Base-by-base conservation (phyloP, 2,113 vertebrate genomes). In the Hirundichthys speculiger region DNA sequence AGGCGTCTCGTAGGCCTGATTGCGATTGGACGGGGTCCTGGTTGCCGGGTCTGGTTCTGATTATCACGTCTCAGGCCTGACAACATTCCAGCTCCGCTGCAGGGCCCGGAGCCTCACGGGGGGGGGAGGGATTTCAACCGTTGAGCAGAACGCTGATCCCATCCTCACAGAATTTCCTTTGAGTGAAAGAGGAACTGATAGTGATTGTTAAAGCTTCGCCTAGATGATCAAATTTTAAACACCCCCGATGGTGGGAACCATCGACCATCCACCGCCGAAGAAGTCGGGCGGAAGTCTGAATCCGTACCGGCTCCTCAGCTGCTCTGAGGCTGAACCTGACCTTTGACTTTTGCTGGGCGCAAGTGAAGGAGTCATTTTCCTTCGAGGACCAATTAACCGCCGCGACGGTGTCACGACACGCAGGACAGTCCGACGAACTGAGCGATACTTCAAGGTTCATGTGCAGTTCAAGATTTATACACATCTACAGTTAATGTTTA, bases 11-110 rank as follows among this genome's bases (percentile, higher is more conserved):
- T 21, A 77, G 73, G 65, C 58, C 56, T 82, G 70, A 79, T 69
- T 79, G 74, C 20, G 38, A 64, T 76, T 85, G 77, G 85, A 83
- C 4, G 22, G 39, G 62, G 63, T 75, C 60, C 68, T 50, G 47
- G 25, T 42, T 46, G 24, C 50, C 24, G 51, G 59, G 72, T 86
- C 86, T 91, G 91, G 79, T 87, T 89, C 52, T 86, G 87, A 90
- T 92, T 92, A 91, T 68, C 79, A 78, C 54, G 51, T 81, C 74
- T 61, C 21, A 53, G 82, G 64, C 19, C 79, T 65, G 79, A 87
- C 70, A 66, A 79, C 77, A 80, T 86, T 91, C 88, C 88, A 85
- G 86, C 39, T 6, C 52, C 30, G 73, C 70, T 59, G 46, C 64
- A 24, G 18, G 58, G 53, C 3, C 48, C 69, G 15, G 15, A 30